Conservation (phyloP, 1,140 invertebrate genomes). For the Hyles vespertilio region DNA sequence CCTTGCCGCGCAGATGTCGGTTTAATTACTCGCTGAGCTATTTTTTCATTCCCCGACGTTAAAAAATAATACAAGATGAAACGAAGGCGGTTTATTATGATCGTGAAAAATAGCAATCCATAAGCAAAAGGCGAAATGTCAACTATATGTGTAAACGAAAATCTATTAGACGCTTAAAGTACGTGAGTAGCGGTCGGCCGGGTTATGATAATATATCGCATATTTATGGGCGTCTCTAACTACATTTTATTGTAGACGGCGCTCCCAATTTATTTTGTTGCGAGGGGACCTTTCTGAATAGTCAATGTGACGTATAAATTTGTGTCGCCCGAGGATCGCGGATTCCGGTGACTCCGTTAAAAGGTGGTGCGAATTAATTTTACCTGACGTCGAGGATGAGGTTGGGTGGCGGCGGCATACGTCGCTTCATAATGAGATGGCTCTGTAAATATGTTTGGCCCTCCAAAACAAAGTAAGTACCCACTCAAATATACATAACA, state of each 20-base stretch:
- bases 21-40: too few species aligned
- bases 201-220: slow-evolving; percentile 6
- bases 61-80: too few species aligned
- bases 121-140: background rate
- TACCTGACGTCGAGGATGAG: slow-evolving; percentile 45
- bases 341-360: slow-evolving; percentile 45
- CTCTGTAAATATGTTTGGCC: slow-evolving; percentile 26
- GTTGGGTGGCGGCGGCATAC: slow-evolving; percentile 29
- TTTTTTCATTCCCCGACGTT: too few species aligned
- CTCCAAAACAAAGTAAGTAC: slow-evolving; percentile 19
- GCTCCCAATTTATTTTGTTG: slow-evolving; percentile 57
- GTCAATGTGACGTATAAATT: slow-evolving; percentile 67
- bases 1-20: too few species aligned
- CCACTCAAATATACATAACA: slow-evolving; percentile 21
- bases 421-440: slow-evolving; percentile 36
- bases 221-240: slow-evolving; percentile 27
- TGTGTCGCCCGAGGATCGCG: slow-evolving; percentile 36
- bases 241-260: slow-evolving; percentile 35
- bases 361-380: slow-evolving; percentile 67
- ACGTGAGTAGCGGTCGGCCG: slow-evolving; percentile 3
- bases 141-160: background rate
- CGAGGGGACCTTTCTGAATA: slow-evolving; percentile 63
- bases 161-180: slow-evolving; percentile 8
- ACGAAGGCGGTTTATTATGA: too few species aligned
- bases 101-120: slow-evolving; percentile 5